Evolutionary conservation across 2,888 invertebrate species (phyloP), one percentile per base, ranked within the genome.

Genomic region (Zhuqinia jingwanae): DNA sequence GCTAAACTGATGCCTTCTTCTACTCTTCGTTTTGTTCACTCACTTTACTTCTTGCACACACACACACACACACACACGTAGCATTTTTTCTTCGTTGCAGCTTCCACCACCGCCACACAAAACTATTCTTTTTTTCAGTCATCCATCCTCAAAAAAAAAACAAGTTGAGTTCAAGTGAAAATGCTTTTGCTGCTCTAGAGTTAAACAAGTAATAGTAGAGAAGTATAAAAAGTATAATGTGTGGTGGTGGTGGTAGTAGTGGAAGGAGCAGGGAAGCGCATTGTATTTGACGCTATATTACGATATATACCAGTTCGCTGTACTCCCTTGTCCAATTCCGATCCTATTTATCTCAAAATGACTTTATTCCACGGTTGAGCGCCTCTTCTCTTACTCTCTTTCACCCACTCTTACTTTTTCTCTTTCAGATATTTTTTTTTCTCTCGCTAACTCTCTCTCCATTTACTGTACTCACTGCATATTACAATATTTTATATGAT

Each of bases 291-390:
- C 50, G 75, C 56, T 75, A 75, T 75, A 75, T 60, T 77, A 78
- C 53, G 11, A 6, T 53, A 15, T 53, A 53, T 17, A 17, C n/a
- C n/a, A 22, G 56, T 36, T 8, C 8, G 36, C 8, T 8, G 36
- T 80, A 84, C 89, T 89, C 90, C 89, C 90, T 90, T 90, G 90
- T 91, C 90, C 91, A 90, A 90, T 91, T 90, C 89, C 90, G 83
- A 91, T 90, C 89, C 91, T 89, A 91, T 91, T 91, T 90, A 91
- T 91, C 90, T 89, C 89, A 90, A 90, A 91, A 91, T 91, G 91
- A 91, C 91, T 91, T 91, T 90, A 91, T 91, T 90, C 90, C 91
- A 89, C 89, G 91, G 89, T 89, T 90, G 90, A 91, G 89, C 90
- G 90, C 90, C 89, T 89, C 88, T 88, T 85, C 89, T 89, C 89